These are phyloP conservation scores for Phodopus roborovskii DNA, from an alignment of 2,113 vertebrate species.

Conservation along the genomic window DNA sequence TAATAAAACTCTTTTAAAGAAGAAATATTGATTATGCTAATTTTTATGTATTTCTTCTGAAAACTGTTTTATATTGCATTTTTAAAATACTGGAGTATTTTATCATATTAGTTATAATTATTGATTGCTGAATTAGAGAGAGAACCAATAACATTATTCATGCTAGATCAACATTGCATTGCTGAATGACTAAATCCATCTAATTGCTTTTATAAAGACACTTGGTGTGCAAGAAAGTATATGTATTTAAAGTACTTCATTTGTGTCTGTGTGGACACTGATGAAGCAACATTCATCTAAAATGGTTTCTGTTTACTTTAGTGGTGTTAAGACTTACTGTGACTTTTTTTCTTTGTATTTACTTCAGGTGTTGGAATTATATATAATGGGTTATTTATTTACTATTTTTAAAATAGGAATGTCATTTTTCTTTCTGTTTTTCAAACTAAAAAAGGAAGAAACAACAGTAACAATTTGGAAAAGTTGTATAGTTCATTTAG, in stretches of 20 bases:
- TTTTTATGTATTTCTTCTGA: not conserved
- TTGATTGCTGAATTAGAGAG: not conserved
- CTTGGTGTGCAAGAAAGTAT: not conserved
- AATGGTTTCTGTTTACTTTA: not conserved
- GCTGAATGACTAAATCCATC: too few relatives aligned
- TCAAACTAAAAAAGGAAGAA: not conserved
- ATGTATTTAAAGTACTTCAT: not conserved
- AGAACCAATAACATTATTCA: not conserved
- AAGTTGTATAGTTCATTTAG: not conserved
- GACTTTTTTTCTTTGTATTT: not conserved
- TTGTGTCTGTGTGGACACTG: not conserved
- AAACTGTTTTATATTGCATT: not conserved
- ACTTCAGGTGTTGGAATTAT: not conserved
- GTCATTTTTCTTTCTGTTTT: not conserved
- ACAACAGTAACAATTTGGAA: not conserved
- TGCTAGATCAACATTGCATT: not conserved
- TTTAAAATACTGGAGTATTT: not conserved
- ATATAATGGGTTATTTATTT: not conserved
- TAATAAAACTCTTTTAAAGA: not conserved
- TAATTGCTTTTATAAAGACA: not conserved
- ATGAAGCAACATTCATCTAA: not conserved
- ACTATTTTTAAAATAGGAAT: not conserved
- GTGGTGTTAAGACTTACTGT: not conserved
- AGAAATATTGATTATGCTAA: not conserved
- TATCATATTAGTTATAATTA: not conserved